Percentiles rank a stretch among this genome's conserved stretches.
Evolutionary conservation across 2,888 invertebrate species (phyloP).

Genomic region (Drosophila anceps): DNA sequence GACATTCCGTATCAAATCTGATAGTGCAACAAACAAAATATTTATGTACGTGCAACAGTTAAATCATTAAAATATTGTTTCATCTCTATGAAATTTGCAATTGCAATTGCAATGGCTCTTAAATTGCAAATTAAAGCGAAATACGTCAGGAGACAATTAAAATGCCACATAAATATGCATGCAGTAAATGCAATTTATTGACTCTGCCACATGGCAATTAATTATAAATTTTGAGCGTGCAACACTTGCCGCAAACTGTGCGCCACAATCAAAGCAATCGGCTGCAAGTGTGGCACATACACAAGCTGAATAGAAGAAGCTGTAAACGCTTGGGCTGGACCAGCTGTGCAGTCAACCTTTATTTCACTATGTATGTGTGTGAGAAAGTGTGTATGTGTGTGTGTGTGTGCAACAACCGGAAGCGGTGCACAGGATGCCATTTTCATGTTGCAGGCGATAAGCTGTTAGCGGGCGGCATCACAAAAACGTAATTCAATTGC

Average conservation of each 20-base stretch:
- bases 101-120: background rate
- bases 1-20: conserved; percentile 42
- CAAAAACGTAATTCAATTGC: conserved; percentile 62
- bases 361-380: background rate
- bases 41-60: background rate
- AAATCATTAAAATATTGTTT: background rate
- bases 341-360: conserved; percentile 36
- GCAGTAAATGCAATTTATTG: conserved; percentile 30
- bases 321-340: conserved; percentile 6
- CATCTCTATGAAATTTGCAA: background rate
- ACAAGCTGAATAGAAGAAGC: conserved; percentile 6
- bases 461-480: conserved; percentile 34
- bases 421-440: conserved; percentile 66
- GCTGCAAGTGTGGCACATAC: conserved; percentile 20
- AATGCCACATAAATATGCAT: conserved; percentile 35
- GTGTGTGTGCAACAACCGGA: conserved; percentile 51
- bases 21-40: conserved; percentile 8
- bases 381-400: conserved; percentile 7
- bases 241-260: conserved; percentile 12
- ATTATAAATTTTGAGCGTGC: conserved; percentile 32
- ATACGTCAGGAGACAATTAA: conserved; percentile 31
- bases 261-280: conserved; percentile 19
- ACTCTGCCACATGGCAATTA: conserved; percentile 50
- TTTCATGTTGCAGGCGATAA: conserved; percentile 61
- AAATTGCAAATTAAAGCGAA: conserved; percentile 3